Conservation (phyloP, 2,888 invertebrate species). For the Xanthia icteritia region DNA sequence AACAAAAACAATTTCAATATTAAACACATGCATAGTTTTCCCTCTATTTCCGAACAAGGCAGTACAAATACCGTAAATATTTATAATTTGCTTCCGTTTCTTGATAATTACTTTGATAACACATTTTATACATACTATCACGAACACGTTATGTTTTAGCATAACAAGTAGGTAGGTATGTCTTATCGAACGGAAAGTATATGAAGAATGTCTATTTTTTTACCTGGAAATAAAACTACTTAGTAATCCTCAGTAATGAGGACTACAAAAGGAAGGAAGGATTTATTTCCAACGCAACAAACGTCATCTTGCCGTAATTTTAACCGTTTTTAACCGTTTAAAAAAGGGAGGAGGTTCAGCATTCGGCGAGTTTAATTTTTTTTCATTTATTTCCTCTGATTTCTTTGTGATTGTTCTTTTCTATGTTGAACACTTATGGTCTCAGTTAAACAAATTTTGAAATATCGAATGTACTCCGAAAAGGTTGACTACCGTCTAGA, state of each 20-base stretch:
- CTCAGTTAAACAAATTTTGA: background rate
- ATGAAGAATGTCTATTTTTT: background rate
- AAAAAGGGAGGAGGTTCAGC: background rate
- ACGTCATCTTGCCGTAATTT: background rate
- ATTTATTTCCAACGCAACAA: background rate
- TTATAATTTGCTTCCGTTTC: constrained; percentile 45
- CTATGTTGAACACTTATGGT: background rate
- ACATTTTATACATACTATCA: constrained; percentile 40
- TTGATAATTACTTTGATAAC: constrained; percentile 37
- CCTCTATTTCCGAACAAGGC: background rate
- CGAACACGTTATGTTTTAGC: constrained; percentile 31
- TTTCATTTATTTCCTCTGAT: too few relatives aligned
- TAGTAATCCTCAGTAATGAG: background rate
- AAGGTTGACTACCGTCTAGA: background rate
- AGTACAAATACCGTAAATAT: constrained; percentile 26
- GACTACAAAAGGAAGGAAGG: background rate
- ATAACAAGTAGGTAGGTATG: background rate
- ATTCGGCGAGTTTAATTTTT: too few relatives aligned
- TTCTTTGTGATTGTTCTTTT: background rate
- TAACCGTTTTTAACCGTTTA: background rate
- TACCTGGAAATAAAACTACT: background rate
- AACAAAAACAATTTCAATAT: background rate
- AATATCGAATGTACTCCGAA: background rate
- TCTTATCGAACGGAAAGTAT: background rate
- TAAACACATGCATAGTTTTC: constrained; percentile 14